Evolutionary conservation across 1,140 invertebrate genomes (phyloP).

Genomic region (Bombyx mori): ASM3026992v2 NC_085109.1:9059501-9060000

Average conservation of each 20-base stretch:
- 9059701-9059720: slow-evolving; percentile 60
- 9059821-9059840: too few species aligned
- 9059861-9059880: slow-evolving; percentile 41
- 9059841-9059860: too few species aligned
- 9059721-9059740: slow-evolving; percentile 38
- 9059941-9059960: slow-evolving; percentile 42
- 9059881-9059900: slow-evolving; percentile 69
- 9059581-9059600: slow-evolving; percentile 65
- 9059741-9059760: slow-evolving; percentile 54
- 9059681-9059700: slow-evolving; percentile 66
- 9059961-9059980: slow-evolving; percentile 50
- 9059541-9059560: slow-evolving; percentile 58
- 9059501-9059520: too few species aligned
- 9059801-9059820: too few species aligned
- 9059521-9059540: slow-evolving; percentile 43
- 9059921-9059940: slow-evolving; percentile 35
- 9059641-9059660: slow-evolving; percentile 17
- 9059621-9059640: slow-evolving; percentile 19
- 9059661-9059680: slow-evolving; percentile 39
- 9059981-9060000: slow-evolving; percentile 42
- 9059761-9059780: slow-evolving; percentile 42
- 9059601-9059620: slow-evolving; percentile 16
- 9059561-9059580: slow-evolving; percentile 69
- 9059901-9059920: slow-evolving; percentile 73
- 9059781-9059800: too few species aligned